Conservation (phyloP, 2,888 invertebrate genomes). For the Drosophila kanekoi region DNA sequence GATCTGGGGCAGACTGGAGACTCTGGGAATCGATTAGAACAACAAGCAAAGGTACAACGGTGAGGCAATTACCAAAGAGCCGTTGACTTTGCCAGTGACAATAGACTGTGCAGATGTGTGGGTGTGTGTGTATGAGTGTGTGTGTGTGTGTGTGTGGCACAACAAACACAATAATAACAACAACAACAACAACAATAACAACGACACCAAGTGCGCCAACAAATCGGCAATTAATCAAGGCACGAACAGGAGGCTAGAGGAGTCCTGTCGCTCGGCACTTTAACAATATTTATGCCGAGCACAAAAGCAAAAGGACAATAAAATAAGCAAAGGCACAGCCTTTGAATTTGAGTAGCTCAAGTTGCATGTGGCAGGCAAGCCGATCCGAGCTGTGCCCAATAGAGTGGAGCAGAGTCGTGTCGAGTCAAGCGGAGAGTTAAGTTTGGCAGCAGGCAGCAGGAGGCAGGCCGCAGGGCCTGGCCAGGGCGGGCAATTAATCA, state of each 20-base stretch:
- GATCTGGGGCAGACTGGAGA: slow-evolving; percentile 23
- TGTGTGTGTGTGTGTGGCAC: slow-evolving; percentile 1
- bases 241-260: slow-evolving; percentile 27
- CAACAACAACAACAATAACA: slow-evolving; percentile 39
- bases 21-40: slow-evolving; percentile 76
- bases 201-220: slow-evolving; percentile 69
- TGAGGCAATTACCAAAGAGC: slow-evolving; percentile 77
- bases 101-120: slow-evolving; percentile 40
- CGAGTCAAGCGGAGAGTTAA: slow-evolving; percentile 7
- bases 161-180: slow-evolving; percentile 28
- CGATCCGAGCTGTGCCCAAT: slow-evolving; percentile 28
- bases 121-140: slow-evolving; percentile 9
- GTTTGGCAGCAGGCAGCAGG: slow-evolving; percentile 9
- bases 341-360: slow-evolving; percentile 37
- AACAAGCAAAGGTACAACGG: slow-evolving; percentile 76
- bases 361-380: slow-evolving; percentile 59
- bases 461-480: slow-evolving; percentile 10
- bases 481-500: slow-evolving; percentile 66
- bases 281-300: slow-evolving; percentile 71
- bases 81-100: slow-evolving; percentile 67
- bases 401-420: slow-evolving; percentile 4
- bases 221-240: slow-evolving; percentile 80
- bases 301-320: slow-evolving; percentile 56
- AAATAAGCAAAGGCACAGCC: slow-evolving; percentile 33
- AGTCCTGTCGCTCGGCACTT: slow-evolving; percentile 69